These are phyloP conservation scores for Pipistrellus nathusii DNA, from an alignment of 2,797 vertebrate genomes.

Conservation along the genomic window DNA sequence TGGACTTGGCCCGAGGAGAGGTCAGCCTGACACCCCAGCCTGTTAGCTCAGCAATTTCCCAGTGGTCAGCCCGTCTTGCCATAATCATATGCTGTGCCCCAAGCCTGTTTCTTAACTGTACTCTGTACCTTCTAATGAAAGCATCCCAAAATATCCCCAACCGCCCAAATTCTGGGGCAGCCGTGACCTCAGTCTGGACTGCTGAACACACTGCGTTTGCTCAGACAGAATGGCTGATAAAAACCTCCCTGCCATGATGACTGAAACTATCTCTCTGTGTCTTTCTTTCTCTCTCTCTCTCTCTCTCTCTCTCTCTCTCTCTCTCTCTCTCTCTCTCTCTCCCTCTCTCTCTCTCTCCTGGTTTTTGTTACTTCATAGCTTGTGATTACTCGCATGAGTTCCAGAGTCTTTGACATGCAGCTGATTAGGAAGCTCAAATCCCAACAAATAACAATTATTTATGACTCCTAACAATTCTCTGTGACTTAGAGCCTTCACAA, in stretches of 20 bases:
- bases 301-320: too few species aligned
- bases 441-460: fast-evolving
- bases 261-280: background rate
- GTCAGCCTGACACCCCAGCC: slow-evolving; percentile 87
- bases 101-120: slow-evolving; percentile 92
- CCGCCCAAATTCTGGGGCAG: slow-evolving; percentile 85
- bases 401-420: background rate
- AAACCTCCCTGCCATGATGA: slow-evolving; percentile 74
- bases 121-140: slow-evolving; percentile 95
- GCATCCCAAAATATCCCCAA: slow-evolving; percentile 95
- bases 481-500: background rate
- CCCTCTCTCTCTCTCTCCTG: background rate
- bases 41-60: slow-evolving; percentile 97
- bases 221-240: slow-evolving; percentile 76
- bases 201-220: slow-evolving; percentile 75
- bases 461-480: too few species aligned
- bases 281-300: background rate
- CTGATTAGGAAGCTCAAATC: background rate
- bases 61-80: slow-evolving; percentile 96
- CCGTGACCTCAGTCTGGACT: slow-evolving; percentile 90
- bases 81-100: slow-evolving; percentile 96
- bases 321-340: background rate
- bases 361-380: slow-evolving; percentile 53
- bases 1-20: slow-evolving; percentile 86
- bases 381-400: slow-evolving; percentile 1